These are phyloP conservation scores for Euglossa dilemma DNA, from an alignment of 1,140 invertebrate genomes.

Conservation along the genomic window DNA sequence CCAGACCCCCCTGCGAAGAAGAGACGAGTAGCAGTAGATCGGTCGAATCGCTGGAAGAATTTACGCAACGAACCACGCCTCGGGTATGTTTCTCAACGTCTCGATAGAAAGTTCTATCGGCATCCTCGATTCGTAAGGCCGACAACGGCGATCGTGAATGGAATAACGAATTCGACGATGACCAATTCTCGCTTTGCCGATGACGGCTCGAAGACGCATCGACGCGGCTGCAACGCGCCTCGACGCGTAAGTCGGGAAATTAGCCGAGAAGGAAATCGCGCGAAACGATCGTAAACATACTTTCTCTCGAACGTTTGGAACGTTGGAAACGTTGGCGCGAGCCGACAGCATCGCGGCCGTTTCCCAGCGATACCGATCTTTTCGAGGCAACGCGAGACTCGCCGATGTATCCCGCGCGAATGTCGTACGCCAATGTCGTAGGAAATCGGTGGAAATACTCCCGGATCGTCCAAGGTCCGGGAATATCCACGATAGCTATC, in stretches of 20 bases:
- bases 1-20: not conserved
- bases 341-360: not conserved
- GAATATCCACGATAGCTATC: conserved; percentile 2
- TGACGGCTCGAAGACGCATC: not conserved
- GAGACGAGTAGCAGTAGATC: too few species aligned
- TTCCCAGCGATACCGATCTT: not conserved
- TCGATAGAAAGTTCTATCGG: conserved; percentile 33
- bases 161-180: conserved; percentile 24
- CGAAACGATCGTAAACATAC: too few species aligned
- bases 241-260: too few species aligned
- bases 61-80: not conserved
- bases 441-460: too few species aligned
- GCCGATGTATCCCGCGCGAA: too few species aligned
- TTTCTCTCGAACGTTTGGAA: too few species aligned
- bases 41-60: not conserved
- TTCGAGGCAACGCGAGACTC: too few species aligned
- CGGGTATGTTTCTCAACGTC: not conserved
- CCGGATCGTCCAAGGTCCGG: not conserved
- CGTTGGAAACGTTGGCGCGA: too few species aligned
- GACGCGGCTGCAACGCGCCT: too few species aligned
- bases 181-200: not conserved
- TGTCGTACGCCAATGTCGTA: too few species aligned
- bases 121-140: conserved; percentile 50
- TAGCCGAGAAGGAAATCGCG: too few species aligned
- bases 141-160: conserved; percentile 6